A percentile compares a stretch with the other conserved stretches of the same genome.
These are phyloP conservation scores for Lomographa bimaculata DNA, from an alignment of 2,888 invertebrate species.

Conservation along the genomic window DNA sequence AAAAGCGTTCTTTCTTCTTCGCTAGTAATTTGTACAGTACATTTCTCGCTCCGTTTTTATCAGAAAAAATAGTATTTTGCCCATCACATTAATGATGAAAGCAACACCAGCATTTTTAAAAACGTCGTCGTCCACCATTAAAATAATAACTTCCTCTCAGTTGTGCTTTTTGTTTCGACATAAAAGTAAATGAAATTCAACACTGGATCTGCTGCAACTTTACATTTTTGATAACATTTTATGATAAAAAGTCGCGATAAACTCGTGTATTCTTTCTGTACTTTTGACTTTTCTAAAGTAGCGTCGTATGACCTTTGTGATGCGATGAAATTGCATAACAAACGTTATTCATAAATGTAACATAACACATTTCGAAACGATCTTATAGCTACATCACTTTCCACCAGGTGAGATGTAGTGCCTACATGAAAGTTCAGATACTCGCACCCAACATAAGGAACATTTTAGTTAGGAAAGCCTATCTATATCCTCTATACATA, in stretches of 20 bases:
- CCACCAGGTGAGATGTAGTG: no score
- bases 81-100: slow-evolving; percentile 71
- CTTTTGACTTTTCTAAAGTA: no score
- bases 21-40: slow-evolving; percentile 26
- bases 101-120: slow-evolving; percentile 64
- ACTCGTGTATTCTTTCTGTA: no score
- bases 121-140: slow-evolving; percentile 70
- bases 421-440: no score
- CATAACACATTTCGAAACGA: no score
- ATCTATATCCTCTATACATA: no score
- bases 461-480: no score
- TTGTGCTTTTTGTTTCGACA: slow-evolving; percentile 58
- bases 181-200: slow-evolving; percentile 39
- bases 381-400: no score
- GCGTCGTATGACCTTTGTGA: no score
- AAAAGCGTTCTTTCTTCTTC: slow-evolving; percentile 14
- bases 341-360: no score
- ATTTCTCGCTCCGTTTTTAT: slow-evolving; percentile 42
- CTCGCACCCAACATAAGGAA: no score
- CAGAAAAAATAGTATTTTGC: slow-evolving; percentile 54
- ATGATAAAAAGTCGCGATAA: slow-evolving; percentile 1
- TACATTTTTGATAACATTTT: slow-evolving; percentile 7
- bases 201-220: slow-evolving; percentile 27
- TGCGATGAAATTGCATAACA: no score
- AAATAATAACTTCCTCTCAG: slow-evolving; percentile 72